These are phyloP conservation scores for Aurelia coerulea DNA, from an alignment of 30 jellyfish, hydroid and myxozoan species.

Conservation along the genomic window DNA sequence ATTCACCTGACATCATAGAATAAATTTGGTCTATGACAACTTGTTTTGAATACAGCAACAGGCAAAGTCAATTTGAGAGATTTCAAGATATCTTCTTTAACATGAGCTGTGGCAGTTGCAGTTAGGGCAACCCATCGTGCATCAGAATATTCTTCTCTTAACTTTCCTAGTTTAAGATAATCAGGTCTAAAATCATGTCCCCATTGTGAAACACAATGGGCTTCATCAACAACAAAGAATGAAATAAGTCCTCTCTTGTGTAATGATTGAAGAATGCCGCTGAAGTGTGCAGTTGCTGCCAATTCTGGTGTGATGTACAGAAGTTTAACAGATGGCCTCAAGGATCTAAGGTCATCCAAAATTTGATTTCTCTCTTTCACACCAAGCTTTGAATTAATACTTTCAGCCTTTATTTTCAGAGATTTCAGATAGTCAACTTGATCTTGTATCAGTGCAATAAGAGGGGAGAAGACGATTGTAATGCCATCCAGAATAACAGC, in stretches of 20 bases:
- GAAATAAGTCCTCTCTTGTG: slow-evolving; percentile 55
- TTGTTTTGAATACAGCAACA: slow-evolving; percentile 80
- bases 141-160: slow-evolving; percentile 74
- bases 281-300: slow-evolving; percentile 81
- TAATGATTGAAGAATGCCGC: slow-evolving; percentile 40
- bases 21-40: slow-evolving; percentile 77
- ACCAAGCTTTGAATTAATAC: slow-evolving; percentile 76
- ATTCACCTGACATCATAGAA: slow-evolving; percentile 89
- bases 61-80: slow-evolving; percentile 67
- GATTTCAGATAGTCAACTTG: slow-evolving; percentile 71
- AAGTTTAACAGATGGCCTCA: slow-evolving; percentile 70
- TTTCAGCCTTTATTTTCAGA: slow-evolving; percentile 78
- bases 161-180: slow-evolving; percentile 86
- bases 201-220: slow-evolving; percentile 99
- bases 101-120: slow-evolving; percentile 96
- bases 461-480: slow-evolving; percentile 86
- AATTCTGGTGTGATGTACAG: slow-evolving; percentile 96
- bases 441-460: slow-evolving; percentile 86
- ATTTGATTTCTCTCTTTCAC: slow-evolving; percentile 58
- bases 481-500: slow-evolving; percentile 66
- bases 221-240: slow-evolving; percentile 95
- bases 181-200: slow-evolving; percentile 99
- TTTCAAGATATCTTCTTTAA: slow-evolving; percentile 81
- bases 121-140: slow-evolving; percentile 88
- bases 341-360: slow-evolving; percentile 51